A percentile compares a stretch with the other conserved stretches of the same genome.
phyloP scores from a whole-genome alignment of 2,113 vertebrate genomes.

The Okapia johnstoni region DNA sequence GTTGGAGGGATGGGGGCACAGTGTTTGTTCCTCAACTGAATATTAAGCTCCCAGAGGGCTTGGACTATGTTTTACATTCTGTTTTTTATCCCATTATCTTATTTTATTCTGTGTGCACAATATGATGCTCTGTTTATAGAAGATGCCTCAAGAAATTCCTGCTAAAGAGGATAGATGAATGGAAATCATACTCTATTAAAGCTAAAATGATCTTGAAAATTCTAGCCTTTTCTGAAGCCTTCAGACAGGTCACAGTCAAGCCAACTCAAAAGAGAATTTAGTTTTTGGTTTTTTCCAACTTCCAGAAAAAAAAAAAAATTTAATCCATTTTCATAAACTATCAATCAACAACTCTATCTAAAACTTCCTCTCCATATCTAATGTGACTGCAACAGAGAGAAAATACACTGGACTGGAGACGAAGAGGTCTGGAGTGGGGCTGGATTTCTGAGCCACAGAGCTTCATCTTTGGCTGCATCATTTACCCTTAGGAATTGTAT shows the following conservation, averaged over 20 bases:
- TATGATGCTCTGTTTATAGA: neutral
- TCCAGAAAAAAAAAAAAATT: neutral
- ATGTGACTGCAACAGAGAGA: neutral
- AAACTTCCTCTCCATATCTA: neutral
- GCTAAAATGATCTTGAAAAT: constrained; percentile 10
- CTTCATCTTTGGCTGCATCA: neutral
- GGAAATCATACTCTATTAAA: neutral
- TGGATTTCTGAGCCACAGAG: neutral
- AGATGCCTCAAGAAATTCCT: neutral
- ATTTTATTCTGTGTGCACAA: constrained; percentile 1
- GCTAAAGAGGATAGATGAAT: neutral
- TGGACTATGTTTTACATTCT: neutral
- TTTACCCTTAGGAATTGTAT: neutral
- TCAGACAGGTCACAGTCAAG: neutral
- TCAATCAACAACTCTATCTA: neutral
- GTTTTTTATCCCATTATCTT: neutral
- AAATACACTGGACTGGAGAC: neutral
- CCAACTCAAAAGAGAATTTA: constrained; percentile 1
- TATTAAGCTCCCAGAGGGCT: neutral
- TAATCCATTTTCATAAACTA: neutral
- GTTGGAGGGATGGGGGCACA: neutral
- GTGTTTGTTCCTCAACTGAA: neutral
- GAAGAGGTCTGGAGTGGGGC: neutral
- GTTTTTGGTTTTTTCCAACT: neutral
- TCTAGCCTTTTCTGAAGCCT: constrained; percentile 5